A percentile compares a stretch with the other conserved stretches of the same genome.
phyloP scores from a whole-genome alignment of 2,888 invertebrate genomes.

The Diloba caeruleocephala region DNA sequence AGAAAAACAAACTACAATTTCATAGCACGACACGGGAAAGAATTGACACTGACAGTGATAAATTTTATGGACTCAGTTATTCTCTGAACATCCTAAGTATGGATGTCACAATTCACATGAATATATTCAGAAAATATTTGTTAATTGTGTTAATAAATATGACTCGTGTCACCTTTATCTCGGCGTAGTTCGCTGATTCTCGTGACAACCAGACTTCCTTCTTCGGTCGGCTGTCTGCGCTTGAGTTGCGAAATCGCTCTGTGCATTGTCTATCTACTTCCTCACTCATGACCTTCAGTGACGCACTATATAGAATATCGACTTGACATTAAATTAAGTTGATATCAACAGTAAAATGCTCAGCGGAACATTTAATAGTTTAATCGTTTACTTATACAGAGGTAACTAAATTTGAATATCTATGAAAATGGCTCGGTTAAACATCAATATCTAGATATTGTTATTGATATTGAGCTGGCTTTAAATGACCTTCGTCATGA shows the following conservation, averaged over 20 bases:
- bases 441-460: conserved; percentile 22
- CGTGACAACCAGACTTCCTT: conserved; percentile 78
- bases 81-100: too few relatives aligned
- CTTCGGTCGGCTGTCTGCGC: conserved; percentile 59
- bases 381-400: conserved; percentile 21
- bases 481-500: conserved; percentile 13
- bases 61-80: too few relatives aligned
- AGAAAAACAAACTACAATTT: conserved; percentile 9
- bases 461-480: conserved; percentile 1
- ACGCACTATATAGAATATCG: conserved; percentile 46
- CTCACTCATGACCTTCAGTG: conserved; percentile 45
- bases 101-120: conserved; percentile 21
- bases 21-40: background rate
- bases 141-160: conserved; percentile 25
- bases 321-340: conserved; percentile 15
- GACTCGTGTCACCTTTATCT: conserved; percentile 40
- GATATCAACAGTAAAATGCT: conserved; percentile 18
- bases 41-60: background rate
- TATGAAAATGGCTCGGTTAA: conserved; percentile 11
- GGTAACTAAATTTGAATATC: conserved; percentile 19
- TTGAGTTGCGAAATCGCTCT: conserved; percentile 65
- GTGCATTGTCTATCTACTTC: conserved; percentile 54
- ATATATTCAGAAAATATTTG: too few relatives aligned
- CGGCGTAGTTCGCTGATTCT: conserved; percentile 49
- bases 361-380: background rate